Evolutionary conservation across 2,888 invertebrate genomes (phyloP).

Genomic region (Aromia moschata): DNA sequence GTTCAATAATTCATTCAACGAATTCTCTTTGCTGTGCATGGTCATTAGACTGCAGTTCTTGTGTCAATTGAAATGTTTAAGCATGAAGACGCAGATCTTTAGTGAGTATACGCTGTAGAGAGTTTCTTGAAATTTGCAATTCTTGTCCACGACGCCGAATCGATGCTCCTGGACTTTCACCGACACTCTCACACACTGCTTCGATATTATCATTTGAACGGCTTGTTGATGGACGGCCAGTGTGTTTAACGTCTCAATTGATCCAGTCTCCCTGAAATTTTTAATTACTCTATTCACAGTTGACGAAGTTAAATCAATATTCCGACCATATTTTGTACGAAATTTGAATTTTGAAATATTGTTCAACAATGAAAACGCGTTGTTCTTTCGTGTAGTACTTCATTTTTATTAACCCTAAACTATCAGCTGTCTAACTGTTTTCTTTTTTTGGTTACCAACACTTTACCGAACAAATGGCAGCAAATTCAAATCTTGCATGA

Average conservation of each 20-base stretch:
- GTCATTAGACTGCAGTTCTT: neutral
- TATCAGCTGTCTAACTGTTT: no score
- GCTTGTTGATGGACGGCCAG: neutral
- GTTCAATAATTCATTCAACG: neutral
- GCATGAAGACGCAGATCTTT: slow-evolving; percentile 18
- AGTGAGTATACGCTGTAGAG: slow-evolving; percentile 13
- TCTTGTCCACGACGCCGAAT: slow-evolving; percentile 25
- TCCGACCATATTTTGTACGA: neutral
- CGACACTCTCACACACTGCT: slow-evolving; percentile 4
- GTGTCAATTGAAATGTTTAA: neutral
- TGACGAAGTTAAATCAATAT: no score
- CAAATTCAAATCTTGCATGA: no score
- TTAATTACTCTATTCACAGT: no score
- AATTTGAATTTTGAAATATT: neutral
- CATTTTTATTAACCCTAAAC: neutral
- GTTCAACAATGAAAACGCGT: neutral
- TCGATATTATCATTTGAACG: neutral
- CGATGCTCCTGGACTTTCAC: slow-evolving; percentile 12
- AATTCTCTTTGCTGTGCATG: neutral
- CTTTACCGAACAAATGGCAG: no score
- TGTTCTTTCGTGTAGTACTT: neutral
- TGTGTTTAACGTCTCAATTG: neutral
- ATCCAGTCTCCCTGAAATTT: no score
- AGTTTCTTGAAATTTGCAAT: slow-evolving; percentile 16
- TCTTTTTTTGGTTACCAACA: no score